Evolutionary conservation across 2,888 invertebrate genomes (phyloP), one percentile per base, ranked within the genome.

Genomic region (Protodeltote pygarga): DNA sequence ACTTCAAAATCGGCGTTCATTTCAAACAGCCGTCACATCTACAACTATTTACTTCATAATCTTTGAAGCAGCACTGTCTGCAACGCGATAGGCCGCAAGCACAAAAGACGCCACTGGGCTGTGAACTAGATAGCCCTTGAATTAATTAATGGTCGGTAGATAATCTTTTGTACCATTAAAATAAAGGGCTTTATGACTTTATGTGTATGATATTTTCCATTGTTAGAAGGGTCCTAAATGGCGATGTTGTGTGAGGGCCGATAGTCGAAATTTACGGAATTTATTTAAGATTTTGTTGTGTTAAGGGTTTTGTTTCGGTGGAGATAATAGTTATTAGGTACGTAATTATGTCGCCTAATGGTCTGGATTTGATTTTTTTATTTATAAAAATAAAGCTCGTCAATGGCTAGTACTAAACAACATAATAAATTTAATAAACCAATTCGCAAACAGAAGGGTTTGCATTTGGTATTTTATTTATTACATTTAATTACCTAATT

Each of bases 121-220:
- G 80, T 80, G 55, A 81, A 81, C 79, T 71, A 75, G 81, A 81
- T 81, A 81, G 66, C 66, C 76, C 75, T 74, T 78, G 77, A 79
- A 81, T 81, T 78, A 81, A 81, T 81, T 80, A 80, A 81, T 80
- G 75, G 62, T 32, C 20, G 60, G 19, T 20, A 54, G 72, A 72
- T 72, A 53, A 62, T 71, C 71, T 72, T 71, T 65, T 65, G 71
- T 65, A 23, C 53, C 66, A 64, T 71, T 71, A 60, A 53, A 66
- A 64, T 71, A 60, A 72, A 69, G 61, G 64, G 21, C 23, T 52
- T 53, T 70, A 47, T 47, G 34, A 47, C 52, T 49, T 49, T 35
- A 40, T 33, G 31, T 50, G 33, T 44, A 50, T 32, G 47, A 37
- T 32, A 28, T 31, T 39, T 29, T 29, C 51, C 34, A 59, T 65